Percentiles rank a stretch among this genome's conserved stretches.
Evolutionary conservation across 2,888 invertebrate species (phyloP).

Genomic region (Charanyca ferruginea): DNA sequence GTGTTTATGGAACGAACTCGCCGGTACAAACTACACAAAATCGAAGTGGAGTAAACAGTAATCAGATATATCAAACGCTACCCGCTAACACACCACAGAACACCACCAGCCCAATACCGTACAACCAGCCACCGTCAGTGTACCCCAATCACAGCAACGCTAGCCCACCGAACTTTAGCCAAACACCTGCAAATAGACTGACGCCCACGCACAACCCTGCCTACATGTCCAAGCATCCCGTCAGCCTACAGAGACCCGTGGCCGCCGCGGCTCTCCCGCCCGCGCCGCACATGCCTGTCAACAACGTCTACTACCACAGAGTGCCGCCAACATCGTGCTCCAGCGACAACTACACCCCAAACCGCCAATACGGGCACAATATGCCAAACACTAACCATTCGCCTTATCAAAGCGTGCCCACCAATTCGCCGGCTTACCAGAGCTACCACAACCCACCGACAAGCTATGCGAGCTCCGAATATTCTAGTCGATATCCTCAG

Average conservation of each 20-base stretch:
- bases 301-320: constrained; percentile 85
- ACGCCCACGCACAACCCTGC: constrained; percentile 82
- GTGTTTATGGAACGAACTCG: constrained; percentile 79
- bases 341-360: constrained; percentile 74
- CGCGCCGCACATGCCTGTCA: constrained; percentile 80
- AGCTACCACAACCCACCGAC: constrained; percentile 90
- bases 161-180: constrained; percentile 74
- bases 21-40: constrained; percentile 74
- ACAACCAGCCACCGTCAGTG: constrained; percentile 82
- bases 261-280: constrained; percentile 83
- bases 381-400: constrained; percentile 74
- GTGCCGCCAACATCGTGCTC: constrained; percentile 78
- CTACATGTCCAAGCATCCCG: constrained; percentile 78
- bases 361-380: constrained; percentile 77
- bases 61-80: constrained; percentile 83
- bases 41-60: constrained; percentile 72
- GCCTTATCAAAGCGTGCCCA: constrained; percentile 88
- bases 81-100: constrained; percentile 78
- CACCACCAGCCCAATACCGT: constrained; percentile 81
- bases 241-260: constrained; percentile 78
- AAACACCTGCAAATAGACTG: constrained; percentile 84
- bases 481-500: constrained; percentile 89
- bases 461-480: constrained; percentile 86
- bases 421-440: constrained; percentile 86
- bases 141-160: constrained; percentile 80